Percentiles rank a stretch among this genome's conserved stretches.
Evolutionary conservation across 2,797 vertebrate genomes (phyloP).

Genomic region (Scarus forsteni): DNA sequence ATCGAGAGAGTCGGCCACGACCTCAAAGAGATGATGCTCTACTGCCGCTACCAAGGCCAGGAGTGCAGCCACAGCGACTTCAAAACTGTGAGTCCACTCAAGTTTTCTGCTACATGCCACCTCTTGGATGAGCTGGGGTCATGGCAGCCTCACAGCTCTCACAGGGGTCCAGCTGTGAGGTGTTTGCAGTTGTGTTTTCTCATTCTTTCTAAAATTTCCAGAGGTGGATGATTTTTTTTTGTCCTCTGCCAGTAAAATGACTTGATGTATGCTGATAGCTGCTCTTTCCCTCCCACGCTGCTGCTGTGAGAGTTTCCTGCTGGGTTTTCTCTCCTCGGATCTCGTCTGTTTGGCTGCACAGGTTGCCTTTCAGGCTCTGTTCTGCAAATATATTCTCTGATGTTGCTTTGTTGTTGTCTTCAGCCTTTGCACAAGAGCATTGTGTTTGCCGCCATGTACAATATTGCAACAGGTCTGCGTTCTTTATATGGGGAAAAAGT

Average conservation of each 20-base stretch:
- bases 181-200: conserved; percentile 9
- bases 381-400: conserved; percentile 39
- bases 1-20: conserved; percentile 94
- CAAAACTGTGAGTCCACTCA: conserved; percentile 91
- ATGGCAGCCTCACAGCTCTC: conserved; percentile 13
- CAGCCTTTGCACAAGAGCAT: conserved; percentile 27
- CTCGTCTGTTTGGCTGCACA: conserved; percentile 31
- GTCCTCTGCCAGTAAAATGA: conserved; percentile 33
- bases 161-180: conserved; percentile 20
- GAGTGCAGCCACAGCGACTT: conserved; percentile 95
- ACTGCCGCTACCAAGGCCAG: conserved; percentile 96
- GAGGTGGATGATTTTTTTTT: conserved; percentile 16
- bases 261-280: conserved; percentile 64
- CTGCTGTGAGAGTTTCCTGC: conserved; percentile 44
- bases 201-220: conserved; percentile 18
- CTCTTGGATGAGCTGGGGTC: conserved; percentile 32
- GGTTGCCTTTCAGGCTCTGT: conserved; percentile 41
- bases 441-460: conserved; percentile 20
- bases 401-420: conserved; percentile 42
- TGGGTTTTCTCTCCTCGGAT: conserved; percentile 38
- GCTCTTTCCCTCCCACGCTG: conserved; percentile 59
- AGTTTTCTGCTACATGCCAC: conserved; percentile 48
- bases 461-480: conserved; percentile 43
- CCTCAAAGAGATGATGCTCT: conserved; percentile 98
- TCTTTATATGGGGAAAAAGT: conserved; percentile 11